Conservation (phyloP, 2,888 invertebrate species). For the Slavum lentiscoides region DNA sequence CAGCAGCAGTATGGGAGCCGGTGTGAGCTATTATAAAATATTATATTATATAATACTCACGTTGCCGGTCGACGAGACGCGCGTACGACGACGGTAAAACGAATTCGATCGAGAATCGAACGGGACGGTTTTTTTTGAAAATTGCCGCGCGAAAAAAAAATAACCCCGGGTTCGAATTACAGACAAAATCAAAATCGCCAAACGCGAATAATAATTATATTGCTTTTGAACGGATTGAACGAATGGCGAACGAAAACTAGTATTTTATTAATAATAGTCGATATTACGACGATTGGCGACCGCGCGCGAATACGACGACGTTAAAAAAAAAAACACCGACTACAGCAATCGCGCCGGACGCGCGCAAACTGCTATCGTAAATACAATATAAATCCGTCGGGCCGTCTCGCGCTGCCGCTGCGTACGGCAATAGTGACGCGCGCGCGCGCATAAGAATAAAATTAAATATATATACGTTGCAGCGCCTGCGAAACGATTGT, state of each 20-base stretch:
- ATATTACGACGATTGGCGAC: neutral
- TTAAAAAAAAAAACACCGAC: neutral
- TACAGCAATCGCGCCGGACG: conserved; percentile 5
- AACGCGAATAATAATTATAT: neutral
- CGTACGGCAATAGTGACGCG: neutral
- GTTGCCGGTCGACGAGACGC: no score
- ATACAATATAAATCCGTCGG: neutral
- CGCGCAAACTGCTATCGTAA: conserved; percentile 7
- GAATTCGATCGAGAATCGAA: no score
- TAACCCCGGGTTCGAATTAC: no score
- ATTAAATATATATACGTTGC: neutral
- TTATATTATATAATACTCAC: no score
- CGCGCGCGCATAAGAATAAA: conserved; percentile 5
- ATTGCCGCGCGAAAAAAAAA: no score
- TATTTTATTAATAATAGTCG: neutral
- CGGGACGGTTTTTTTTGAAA: no score
- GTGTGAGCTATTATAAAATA: no score
- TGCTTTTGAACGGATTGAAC: neutral
- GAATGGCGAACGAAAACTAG: neutral
- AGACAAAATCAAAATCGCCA: no score
- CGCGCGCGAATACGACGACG: neutral
- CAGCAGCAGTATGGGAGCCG: no score
- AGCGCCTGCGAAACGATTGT: neutral
- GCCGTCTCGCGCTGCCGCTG: neutral
- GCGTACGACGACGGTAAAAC: no score